These are phyloP conservation scores for Diadophis punctatus DNA, from an alignment of 2,113 vertebrate species.

Conservation along the genomic window DNA sequence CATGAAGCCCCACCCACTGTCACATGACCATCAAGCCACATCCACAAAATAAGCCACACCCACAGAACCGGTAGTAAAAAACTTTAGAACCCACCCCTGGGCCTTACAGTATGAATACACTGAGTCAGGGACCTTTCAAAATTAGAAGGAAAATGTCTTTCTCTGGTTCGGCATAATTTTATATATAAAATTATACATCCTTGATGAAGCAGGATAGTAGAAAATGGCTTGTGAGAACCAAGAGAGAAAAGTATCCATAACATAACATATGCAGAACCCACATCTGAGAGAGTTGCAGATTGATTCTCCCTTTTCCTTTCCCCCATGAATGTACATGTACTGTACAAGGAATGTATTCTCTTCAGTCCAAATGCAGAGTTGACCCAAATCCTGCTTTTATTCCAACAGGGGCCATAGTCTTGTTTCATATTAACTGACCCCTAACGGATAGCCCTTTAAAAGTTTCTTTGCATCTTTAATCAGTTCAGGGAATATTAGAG, in stretches of 20 bases:
- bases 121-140: not conserved
- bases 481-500: not conserved
- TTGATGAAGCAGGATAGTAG: not conserved
- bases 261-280: not conserved
- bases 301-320: not conserved
- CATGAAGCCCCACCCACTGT: too few relatives aligned
- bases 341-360: not conserved
- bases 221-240: not conserved
- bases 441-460: not conserved
- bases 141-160: not conserved
- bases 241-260: not conserved
- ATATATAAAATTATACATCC: not conserved
- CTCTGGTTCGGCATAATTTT: not conserved
- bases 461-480: not conserved
- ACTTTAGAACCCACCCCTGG: too few relatives aligned
- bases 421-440: not conserved
- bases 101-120: not conserved
- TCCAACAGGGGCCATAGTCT: not conserved
- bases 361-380: not conserved
- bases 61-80: too few relatives aligned
- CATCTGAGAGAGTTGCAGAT: not conserved
- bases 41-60: too few relatives aligned
- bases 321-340: not conserved
- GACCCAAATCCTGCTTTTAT: not conserved
- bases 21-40: too few relatives aligned